Evolutionary conservation across 2,888 invertebrate genomes (phyloP), one percentile per base, ranked within the genome.

Genomic region (Candidula unifasciata): DNA sequence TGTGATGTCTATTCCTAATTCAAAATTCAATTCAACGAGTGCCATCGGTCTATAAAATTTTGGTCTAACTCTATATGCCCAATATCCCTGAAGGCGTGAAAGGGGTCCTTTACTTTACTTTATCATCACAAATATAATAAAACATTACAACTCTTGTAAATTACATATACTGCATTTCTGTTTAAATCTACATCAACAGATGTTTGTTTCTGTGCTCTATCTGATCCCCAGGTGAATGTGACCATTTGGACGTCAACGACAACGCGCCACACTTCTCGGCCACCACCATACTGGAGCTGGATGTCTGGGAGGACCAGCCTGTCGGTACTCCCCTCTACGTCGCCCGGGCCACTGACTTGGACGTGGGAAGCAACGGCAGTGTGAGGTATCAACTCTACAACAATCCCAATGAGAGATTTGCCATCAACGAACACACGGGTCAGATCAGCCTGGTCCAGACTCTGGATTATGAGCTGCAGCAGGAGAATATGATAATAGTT

Each of bases 191-290:
- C n/a, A n/a, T n/a, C n/a, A 54, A 64, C 30, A 30, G 8, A 68
- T 68, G 30, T 18, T 6, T 16, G 18, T 10, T 68, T 5, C 27
- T 30, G 73, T 60, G 35, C 5, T 52, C 83, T 69, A 76, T 35
- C 86, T 57, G 35, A 54, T 71, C 80, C 89, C 86, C 94, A 97
- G 97, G 97, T 98, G 77, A 97, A 97, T 94, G 96, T 98, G 88
- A 96, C 96, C 35, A 95, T 98, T 96, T 96, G 92, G 99, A 99
- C 92, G 96, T 97, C 35, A 99, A 99, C 94, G 99, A 99, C 95
- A 99, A 99, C 94, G 95, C 96, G 0, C 99, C 99, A 10, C 96
- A 96, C 90, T 99, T 99, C 92, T 82, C 89, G 35, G 76, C 82
- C 30, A 96, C 96, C 69, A 95, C 94, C 74, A 96, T 96, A 77